phyloP scores from a whole-genome alignment of 1,140 invertebrate genomes.

The Aphelenchoides fujianensis region DNA sequence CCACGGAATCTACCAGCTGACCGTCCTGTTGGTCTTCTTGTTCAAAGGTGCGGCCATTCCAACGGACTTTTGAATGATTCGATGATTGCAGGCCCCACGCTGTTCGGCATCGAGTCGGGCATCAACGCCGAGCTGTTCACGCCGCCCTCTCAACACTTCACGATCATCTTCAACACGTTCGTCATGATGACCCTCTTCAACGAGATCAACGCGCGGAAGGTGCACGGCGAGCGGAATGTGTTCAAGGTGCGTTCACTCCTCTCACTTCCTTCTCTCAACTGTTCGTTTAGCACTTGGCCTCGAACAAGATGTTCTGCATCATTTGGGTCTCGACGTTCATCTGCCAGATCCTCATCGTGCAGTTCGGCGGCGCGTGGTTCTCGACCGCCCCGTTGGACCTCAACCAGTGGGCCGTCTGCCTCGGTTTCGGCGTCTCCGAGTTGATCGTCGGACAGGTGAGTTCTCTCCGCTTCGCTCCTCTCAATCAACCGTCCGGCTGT shows the following conservation, averaged over 20 bases:
- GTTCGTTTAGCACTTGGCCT: slow-evolving; percentile 76
- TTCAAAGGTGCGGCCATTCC: slow-evolving; percentile 71
- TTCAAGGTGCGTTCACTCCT: slow-evolving; percentile 63
- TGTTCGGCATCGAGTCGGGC: slow-evolving; percentile 88
- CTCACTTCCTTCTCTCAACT: neutral
- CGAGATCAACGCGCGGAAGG: slow-evolving; percentile 98
- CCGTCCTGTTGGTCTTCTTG: slow-evolving; percentile 86
- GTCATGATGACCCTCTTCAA: slow-evolving; percentile 99
- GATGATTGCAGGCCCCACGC: slow-evolving; percentile 71
- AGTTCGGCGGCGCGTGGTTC: slow-evolving; percentile 94
- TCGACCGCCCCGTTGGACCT: slow-evolving; percentile 77
- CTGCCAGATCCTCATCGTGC: slow-evolving; percentile 91
- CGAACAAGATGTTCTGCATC: slow-evolving; percentile 94
- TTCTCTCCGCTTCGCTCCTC: too few species aligned
- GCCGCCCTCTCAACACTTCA: slow-evolving; percentile 90
- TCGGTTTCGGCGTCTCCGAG: slow-evolving; percentile 90
- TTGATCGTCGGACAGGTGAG: slow-evolving; percentile 91
- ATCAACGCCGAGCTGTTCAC: slow-evolving; percentile 71
- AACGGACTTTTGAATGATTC: neutral
- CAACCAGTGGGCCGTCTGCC: slow-evolving; percentile 96
- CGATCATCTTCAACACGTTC: slow-evolving; percentile 98
- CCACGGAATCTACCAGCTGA: slow-evolving; percentile 91
- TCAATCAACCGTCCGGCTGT: neutral
- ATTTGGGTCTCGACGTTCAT: slow-evolving; percentile 93
- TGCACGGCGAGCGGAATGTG: slow-evolving; percentile 96